These are phyloP conservation scores for Medauroidea extradentata DNA, from an alignment of 1,140 invertebrate species.

Conservation along the genomic window DNA sequence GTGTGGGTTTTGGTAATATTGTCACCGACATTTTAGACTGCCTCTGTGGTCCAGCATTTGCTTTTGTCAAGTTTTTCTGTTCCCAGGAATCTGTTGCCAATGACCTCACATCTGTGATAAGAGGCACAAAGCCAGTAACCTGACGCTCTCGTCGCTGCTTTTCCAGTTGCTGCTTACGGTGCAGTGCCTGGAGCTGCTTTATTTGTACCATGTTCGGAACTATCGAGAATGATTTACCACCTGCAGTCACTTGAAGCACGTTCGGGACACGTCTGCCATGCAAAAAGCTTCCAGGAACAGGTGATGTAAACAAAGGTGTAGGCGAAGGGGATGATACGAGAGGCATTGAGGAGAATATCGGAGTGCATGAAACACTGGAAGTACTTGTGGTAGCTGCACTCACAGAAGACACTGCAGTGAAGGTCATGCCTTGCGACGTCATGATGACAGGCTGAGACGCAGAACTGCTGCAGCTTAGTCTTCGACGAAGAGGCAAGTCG, in stretches of 20 bases:
- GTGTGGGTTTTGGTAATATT: conserved; percentile 4
- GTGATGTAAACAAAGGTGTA: neutral
- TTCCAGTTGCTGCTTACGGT: neutral
- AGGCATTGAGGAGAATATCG: too few species aligned
- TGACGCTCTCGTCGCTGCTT: neutral
- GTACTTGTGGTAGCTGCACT: neutral
- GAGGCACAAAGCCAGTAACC: conserved; percentile 44
- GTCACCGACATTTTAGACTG: conserved; percentile 10
- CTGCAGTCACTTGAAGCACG: conserved; percentile 7
- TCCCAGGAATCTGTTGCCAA: conserved; percentile 20
- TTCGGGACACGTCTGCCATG: conserved; percentile 3
- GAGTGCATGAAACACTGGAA: too few species aligned
- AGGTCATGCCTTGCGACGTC: neutral
- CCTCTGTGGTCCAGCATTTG: neutral
- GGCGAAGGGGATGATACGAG: neutral
- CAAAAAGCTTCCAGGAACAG: neutral
- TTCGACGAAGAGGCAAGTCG: conserved; percentile 5
- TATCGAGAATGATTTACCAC: neutral
- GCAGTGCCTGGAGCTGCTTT: conserved; percentile 7
- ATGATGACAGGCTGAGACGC: neutral
- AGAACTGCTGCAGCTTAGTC: neutral
- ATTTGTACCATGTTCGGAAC: neutral
- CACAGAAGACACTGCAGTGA: neutral
- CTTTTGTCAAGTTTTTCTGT: neutral
- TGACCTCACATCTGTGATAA: conserved; percentile 45